phyloP scores from a whole-genome alignment of 2,113 vertebrate species.

The Eleginops maclovinus region DNA sequence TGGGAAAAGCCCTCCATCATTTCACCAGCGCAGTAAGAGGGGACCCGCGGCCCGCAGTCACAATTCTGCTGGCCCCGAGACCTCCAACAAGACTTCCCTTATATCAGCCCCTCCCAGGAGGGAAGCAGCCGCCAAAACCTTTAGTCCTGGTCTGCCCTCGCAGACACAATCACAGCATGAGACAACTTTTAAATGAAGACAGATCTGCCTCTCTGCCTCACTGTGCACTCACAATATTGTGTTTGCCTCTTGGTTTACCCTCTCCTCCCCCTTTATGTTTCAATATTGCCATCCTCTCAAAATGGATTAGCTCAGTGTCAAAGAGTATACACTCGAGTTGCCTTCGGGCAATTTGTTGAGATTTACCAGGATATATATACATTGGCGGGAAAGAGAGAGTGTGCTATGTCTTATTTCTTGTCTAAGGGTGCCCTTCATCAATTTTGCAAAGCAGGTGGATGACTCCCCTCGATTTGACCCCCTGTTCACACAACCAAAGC shows the following conservation, averaged over 20 bases:
- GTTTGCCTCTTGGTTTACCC: conserved; percentile 33
- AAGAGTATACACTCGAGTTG: conserved; percentile 19
- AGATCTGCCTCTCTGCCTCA: conserved; percentile 55
- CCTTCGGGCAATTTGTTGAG: conserved; percentile 38
- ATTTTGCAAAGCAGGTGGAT: conserved; percentile 54
- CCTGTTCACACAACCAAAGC: conserved; percentile 39
- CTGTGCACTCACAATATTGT: conserved; percentile 55
- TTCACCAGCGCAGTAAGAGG: conserved; percentile 29
- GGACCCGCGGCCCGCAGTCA: conserved; percentile 20
- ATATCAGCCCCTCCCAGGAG: conserved; percentile 56
- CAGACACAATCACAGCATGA: conserved; percentile 68
- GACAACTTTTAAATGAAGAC: conserved; percentile 78
- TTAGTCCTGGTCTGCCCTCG: conserved; percentile 55
- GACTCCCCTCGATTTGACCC: conserved; percentile 43
- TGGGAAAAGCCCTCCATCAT: conserved; percentile 62
- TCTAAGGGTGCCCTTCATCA: conserved; percentile 52
- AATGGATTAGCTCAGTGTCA: conserved; percentile 62
- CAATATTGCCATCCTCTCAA: conserved; percentile 67
- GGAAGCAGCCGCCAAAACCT: conserved; percentile 52
- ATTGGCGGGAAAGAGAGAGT: conserved; percentile 16
- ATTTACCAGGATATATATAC: conserved; percentile 20
- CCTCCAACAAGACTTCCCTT: conserved; percentile 68
- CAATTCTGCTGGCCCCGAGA: conserved; percentile 35
- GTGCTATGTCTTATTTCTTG: conserved; percentile 8
- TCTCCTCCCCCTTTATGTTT: conserved; percentile 36